Base-by-base conservation (phyloP, 2,888 invertebrate species). In the Andrena praecox region DNA sequence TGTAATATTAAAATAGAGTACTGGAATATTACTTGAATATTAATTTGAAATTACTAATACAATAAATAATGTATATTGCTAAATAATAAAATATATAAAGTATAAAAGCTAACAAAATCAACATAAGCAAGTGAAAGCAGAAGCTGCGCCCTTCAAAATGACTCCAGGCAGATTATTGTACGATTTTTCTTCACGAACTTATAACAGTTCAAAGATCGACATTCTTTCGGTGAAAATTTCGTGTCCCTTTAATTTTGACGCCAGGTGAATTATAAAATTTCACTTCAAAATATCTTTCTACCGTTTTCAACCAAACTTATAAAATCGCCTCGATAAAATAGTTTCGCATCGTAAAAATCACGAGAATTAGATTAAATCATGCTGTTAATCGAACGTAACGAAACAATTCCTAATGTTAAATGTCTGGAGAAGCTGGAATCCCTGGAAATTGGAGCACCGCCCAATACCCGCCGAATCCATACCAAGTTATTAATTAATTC, bases 401-500 rank as follows among this genome's bases (percentile, higher is more conserved):
- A 42, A 42, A 42, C 16, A 42, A 42, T 42, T 42, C 42, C 16
- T 42, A 16, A 42, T 42, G 42, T 42, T 42, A 42, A 42, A 42
- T 16, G 16, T 42, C 16, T 42, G 42, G 16, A 42, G 16, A 16
- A 4, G 27, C 12, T 67, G 20, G 31, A 67, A 12, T 10, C 12
- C 3, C 16, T 12, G 12, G 31, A 16, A 52, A 52, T 16, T 24
- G n/a, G 54, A 8, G 33, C 35, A 35, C 33, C 24, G 16, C 16
- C 16, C 16, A 56, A 33, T 16, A 16, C 16, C 1, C 52, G 16
- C 16, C 29, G 54, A 42, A 35, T 31, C 72, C 16, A 16, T 54
- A n/a, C 24, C 20, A 54, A 42, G 16, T 64, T 64, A 56, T 50
- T 66, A 64, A 66, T 66, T 59, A 66, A 73, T 42, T 66, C 29